These are phyloP conservation scores for Planococcus citri DNA, from an alignment of 1,140 invertebrate species.

Conservation along the genomic window DNA sequence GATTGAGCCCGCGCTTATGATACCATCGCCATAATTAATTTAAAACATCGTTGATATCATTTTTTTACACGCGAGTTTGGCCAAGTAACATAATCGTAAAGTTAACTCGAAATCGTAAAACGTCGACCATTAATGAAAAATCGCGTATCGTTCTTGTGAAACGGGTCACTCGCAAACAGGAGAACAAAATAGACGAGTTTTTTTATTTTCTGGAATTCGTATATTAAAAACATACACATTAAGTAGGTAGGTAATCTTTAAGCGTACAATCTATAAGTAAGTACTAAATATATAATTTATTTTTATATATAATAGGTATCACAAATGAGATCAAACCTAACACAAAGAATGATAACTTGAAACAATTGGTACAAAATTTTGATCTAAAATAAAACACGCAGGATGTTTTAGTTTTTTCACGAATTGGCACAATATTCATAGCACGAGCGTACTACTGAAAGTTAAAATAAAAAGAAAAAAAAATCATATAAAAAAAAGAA, in stretches of 20 bases:
- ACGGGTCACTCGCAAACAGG: too few relatives aligned
- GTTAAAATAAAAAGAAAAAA: not conserved
- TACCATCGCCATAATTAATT: too few relatives aligned
- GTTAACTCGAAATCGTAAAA: too few relatives aligned
- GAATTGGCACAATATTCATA: not conserved
- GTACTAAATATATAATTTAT: not conserved
- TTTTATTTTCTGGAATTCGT: not conserved
- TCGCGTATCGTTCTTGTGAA: too few relatives aligned
- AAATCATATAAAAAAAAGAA: not conserved
- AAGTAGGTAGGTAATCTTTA: not conserved
- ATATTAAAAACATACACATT: slow-evolving; percentile 4
- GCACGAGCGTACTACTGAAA: not conserved
- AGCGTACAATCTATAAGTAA: not conserved
- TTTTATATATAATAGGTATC: too few relatives aligned
- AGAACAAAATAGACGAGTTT: too few relatives aligned
- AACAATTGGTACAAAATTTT: not conserved
- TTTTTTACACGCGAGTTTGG: too few relatives aligned
- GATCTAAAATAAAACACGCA: not conserved
- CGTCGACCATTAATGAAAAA: too few relatives aligned
- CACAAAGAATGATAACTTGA: not conserved
- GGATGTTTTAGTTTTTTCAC: not conserved
- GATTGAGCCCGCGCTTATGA: too few relatives aligned
- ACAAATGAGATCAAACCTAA: slow-evolving; percentile 7
- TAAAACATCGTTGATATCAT: too few relatives aligned
- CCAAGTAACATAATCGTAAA: too few relatives aligned